phyloP scores from a whole-genome alignment of 1,140 invertebrate genomes.

The Rhopalosiphum padi region DNA sequence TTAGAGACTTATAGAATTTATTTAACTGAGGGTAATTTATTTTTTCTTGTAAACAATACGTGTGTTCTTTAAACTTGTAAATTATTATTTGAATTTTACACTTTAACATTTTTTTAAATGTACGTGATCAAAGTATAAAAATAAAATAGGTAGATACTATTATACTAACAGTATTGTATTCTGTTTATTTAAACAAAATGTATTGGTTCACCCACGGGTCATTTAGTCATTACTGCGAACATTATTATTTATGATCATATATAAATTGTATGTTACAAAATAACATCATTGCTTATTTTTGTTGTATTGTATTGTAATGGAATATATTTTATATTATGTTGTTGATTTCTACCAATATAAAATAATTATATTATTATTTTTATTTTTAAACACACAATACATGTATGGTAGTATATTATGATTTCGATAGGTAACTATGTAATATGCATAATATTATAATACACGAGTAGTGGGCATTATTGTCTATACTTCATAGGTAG shows the following conservation, averaged over 20 bases:
- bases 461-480: too few relatives aligned
- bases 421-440: not conserved
- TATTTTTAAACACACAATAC: not conserved
- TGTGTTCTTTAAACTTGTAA: constrained; percentile 12
- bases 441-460: too few relatives aligned
- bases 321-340: not conserved
- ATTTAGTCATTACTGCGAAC: constrained; percentile 2
- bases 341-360: not conserved
- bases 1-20: not conserved
- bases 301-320: not conserved
- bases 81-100: constrained; percentile 28
- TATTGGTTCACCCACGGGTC: not conserved
- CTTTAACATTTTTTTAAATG: constrained; percentile 14
- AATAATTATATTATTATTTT: not conserved
- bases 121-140: constrained; percentile 9
- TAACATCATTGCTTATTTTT: constrained; percentile 5
- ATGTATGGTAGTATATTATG: not conserved
- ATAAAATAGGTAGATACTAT: constrained; percentile 26
- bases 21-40: not conserved
- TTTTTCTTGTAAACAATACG: constrained; percentile 38
- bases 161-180: not conserved
- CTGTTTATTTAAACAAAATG: not conserved
- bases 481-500: too few relatives aligned
- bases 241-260: constrained; percentile 20
- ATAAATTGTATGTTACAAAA: constrained; percentile 3